phyloP scores from a whole-genome alignment of 2,113 vertebrate genomes.

The Erythrocercus mccallii region DNA sequence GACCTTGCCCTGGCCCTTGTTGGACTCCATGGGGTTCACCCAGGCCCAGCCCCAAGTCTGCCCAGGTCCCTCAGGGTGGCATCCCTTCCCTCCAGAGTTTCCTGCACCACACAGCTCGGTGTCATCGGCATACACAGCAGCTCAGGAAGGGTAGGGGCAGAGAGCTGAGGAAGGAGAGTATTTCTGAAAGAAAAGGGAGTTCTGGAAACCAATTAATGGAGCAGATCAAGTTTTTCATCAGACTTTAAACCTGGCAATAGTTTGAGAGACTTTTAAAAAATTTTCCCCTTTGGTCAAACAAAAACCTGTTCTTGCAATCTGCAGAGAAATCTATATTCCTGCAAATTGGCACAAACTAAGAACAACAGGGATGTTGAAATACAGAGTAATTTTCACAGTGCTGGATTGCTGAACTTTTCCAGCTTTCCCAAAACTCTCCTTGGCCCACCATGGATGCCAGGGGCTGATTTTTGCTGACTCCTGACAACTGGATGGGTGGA shows the following conservation, averaged over 20 bases:
- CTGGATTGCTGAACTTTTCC: neutral
- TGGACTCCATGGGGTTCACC: no score
- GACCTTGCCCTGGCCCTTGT: no score
- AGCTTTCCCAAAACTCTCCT: neutral
- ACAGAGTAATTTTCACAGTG: neutral
- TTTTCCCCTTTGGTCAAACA: neutral
- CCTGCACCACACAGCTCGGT: neutral
- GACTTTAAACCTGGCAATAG: neutral
- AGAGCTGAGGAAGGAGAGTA: neutral
- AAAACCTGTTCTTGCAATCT: slow-evolving; percentile 37
- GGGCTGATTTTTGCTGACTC: neutral
- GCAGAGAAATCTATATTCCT: neutral
- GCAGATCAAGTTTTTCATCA: neutral
- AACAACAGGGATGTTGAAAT: neutral
- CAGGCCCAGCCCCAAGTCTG: neutral
- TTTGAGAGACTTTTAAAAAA: neutral
- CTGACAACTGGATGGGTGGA: neutral
- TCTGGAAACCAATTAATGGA: neutral
- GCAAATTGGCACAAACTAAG: neutral
- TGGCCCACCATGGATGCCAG: neutral
- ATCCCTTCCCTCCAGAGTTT: neutral
- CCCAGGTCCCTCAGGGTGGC: neutral
- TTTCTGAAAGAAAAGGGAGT: neutral
- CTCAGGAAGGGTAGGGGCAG: neutral
- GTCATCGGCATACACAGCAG: rapidly evolving